Percentiles rank a stretch among this genome's conserved stretches.
Evolutionary conservation across 53 echinoderm and acorn worm species (phyloP).

Genomic region (Glandiceps talaboti): DNA sequence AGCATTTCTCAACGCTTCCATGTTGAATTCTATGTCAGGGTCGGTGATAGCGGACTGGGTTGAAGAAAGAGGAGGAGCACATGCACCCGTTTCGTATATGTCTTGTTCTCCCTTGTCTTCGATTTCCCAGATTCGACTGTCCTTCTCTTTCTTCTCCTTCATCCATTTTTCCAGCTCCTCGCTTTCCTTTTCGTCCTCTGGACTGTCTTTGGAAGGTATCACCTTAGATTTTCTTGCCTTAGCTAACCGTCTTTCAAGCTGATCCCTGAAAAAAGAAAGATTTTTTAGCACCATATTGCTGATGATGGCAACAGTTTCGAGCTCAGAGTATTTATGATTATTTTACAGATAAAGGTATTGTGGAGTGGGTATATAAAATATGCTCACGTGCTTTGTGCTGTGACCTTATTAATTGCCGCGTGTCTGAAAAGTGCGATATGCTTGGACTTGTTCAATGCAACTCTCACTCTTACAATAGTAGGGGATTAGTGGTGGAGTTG

Average conservation of each 20-base stretch:
- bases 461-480: too few relatives aligned
- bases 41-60: not conserved
- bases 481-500: too few relatives aligned
- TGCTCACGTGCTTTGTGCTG: too few relatives aligned
- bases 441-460: too few relatives aligned
- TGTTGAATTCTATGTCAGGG: not conserved
- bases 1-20: not conserved
- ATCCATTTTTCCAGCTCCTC: not conserved
- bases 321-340: too few relatives aligned
- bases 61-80: not conserved
- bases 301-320: not conserved
- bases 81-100: not conserved
- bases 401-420: too few relatives aligned
- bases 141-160: not conserved
- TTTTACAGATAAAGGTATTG: too few relatives aligned
- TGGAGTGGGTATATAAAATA: too few relatives aligned
- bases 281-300: not conserved
- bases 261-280: not conserved
- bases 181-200: not conserved
- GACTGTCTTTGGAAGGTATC: not conserved
- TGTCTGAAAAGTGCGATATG: not conserved
- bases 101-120: not conserved
- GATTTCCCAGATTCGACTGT: not conserved
- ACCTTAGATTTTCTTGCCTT: not conserved
- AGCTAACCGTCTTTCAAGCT: not conserved